phyloP scores from a whole-genome alignment of 2,113 vertebrate genomes.

The Perognathus longimembris region DNA sequence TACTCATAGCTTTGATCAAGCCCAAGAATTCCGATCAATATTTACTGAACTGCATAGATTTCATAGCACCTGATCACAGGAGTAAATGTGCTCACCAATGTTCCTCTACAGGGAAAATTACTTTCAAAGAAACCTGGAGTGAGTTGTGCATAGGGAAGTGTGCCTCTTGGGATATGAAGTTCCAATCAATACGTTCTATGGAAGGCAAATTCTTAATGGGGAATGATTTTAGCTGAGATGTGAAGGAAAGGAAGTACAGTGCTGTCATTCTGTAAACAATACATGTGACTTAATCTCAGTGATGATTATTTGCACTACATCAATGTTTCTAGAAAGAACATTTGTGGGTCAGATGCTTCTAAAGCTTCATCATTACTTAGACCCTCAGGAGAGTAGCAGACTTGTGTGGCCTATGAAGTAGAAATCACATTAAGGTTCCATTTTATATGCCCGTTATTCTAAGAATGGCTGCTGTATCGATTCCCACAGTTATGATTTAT shows the following conservation, averaged over 20 bases:
- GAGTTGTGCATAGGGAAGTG: neutral
- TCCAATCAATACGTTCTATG: conserved; percentile 9
- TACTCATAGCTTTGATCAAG: neutral
- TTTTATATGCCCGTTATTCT: conserved; percentile 30
- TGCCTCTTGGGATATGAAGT: neutral
- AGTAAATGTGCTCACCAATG: neutral
- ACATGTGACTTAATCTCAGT: neutral
- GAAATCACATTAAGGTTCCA: neutral
- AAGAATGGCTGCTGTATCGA: neutral
- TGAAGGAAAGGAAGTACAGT: neutral
- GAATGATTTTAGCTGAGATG: neutral
- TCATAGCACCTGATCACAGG: neutral
- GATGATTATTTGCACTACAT: neutral
- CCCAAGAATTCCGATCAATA: conserved; percentile 34
- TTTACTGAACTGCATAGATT: conserved; percentile 38
- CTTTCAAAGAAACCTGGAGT: conserved; percentile 3
- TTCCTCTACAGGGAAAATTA: conserved; percentile 21
- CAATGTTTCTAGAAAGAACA: neutral
- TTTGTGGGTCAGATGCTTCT: neutral
- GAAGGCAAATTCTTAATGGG: neutral
- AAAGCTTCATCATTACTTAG: neutral
- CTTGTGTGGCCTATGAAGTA: neutral
- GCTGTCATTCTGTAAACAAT: neutral
- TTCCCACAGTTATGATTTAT: conserved; percentile 35
- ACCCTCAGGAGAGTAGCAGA: neutral